A percentile compares a stretch with the other conserved stretches of the same genome.
These are phyloP conservation scores for Volucella inanis DNA, from an alignment of 2,888 invertebrate species.

Conservation along the genomic window DNA sequence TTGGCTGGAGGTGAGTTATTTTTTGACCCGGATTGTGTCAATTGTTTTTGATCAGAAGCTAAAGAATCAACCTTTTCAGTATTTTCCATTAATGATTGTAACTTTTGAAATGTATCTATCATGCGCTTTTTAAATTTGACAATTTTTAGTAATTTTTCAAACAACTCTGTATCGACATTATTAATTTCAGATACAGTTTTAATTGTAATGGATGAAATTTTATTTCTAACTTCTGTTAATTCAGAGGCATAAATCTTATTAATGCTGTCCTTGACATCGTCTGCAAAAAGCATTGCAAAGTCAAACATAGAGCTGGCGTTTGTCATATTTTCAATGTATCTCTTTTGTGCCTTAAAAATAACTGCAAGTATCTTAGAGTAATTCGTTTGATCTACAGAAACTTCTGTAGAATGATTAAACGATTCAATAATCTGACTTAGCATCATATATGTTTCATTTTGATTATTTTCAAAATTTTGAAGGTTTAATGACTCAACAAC, in stretches of 20 bases:
- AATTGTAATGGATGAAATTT: not conserved
- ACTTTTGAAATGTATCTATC: conserved; percentile 79
- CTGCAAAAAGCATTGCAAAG: conserved; percentile 53
- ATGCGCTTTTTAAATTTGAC: conserved; percentile 79
- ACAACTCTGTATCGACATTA: conserved; percentile 73
- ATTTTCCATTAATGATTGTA: conserved; percentile 79
- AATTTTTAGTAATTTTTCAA: conserved; percentile 78
- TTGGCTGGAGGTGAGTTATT: not conserved
- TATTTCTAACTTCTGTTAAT: conserved; percentile 22
- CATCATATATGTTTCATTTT: conserved; percentile 47
- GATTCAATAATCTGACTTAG: conserved; percentile 44
- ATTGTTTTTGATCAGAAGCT: not conserved
- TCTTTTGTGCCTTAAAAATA: conserved; percentile 43
- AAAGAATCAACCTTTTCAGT: conserved; percentile 20
- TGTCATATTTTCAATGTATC: conserved; percentile 47
- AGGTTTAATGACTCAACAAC: conserved; percentile 77
- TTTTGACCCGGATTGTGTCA: not conserved
- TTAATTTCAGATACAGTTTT: not conserved
- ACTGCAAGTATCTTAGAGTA: conserved; percentile 28
- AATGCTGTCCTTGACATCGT: conserved; percentile 17
- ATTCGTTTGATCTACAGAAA: not conserved
- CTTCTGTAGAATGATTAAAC: not conserved
- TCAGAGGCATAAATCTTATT: not conserved
- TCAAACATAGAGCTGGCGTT: conserved; percentile 50
- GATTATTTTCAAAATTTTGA: conserved; percentile 75